Evolutionary conservation across 2,888 invertebrate genomes (phyloP).

Genomic region (Petrophora chlorosata): DNA sequence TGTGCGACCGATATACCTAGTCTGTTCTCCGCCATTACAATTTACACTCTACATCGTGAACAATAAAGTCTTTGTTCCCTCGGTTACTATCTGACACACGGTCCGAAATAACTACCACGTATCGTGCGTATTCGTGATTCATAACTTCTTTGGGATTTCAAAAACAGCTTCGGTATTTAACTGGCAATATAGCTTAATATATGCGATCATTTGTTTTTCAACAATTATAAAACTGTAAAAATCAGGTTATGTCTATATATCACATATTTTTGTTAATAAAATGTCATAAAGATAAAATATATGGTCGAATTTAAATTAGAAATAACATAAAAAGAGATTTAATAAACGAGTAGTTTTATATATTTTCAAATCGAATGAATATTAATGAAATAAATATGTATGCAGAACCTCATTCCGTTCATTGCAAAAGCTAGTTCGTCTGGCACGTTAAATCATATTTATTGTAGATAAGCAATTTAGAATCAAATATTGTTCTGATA

Average conservation of each 20-base stretch:
- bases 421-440: slow-evolving; percentile 9
- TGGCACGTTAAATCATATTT: slow-evolving; percentile 14
- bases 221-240: slow-evolving; percentile 17
- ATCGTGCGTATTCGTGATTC: slow-evolving; percentile 48
- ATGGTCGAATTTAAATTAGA: slow-evolving; percentile 10
- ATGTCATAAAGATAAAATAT: slow-evolving; percentile 12
- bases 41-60: slow-evolving; percentile 39
- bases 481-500: slow-evolving; percentile 3
- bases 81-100: slow-evolving; percentile 32
- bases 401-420: slow-evolving; percentile 15
- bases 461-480: not conserved
- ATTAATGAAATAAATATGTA: slow-evolving; percentile 17
- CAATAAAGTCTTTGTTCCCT: slow-evolving; percentile 42
- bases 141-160: slow-evolving; percentile 48
- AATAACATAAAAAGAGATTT: slow-evolving; percentile 8
- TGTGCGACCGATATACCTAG: slow-evolving; percentile 63
- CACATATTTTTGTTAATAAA: not conserved
- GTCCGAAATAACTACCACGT: slow-evolving; percentile 38
- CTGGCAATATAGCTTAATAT: slow-evolving; percentile 43
- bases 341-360: slow-evolving; percentile 20
- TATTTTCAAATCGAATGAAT: slow-evolving; percentile 18
- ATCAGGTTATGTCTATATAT: slow-evolving; percentile 26
- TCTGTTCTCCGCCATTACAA: slow-evolving; percentile 32
- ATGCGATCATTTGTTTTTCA: slow-evolving; percentile 31
- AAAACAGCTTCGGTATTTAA: slow-evolving; percentile 42